Base-by-base conservation (phyloP, 37 sponge, comb jelly and placozoan genomes). In the Chondrosia reniformis region DNA sequence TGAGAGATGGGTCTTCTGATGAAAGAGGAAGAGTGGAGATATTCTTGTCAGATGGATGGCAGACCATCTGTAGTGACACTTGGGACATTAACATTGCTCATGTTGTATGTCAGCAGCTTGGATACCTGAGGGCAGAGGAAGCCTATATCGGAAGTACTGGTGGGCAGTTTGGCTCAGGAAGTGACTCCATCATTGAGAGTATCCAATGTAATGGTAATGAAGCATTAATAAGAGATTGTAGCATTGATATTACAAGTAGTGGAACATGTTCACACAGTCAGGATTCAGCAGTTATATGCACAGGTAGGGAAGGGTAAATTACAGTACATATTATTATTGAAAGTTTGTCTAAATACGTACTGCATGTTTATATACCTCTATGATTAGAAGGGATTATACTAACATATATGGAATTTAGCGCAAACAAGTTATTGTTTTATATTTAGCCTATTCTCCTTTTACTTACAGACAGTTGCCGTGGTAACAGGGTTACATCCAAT, bases 101-200 rank as follows among this genome's bases (percentile, higher is more conserved):
- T 69, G 41, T 69, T 3, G 72, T 69, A 44, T 69, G 72, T 69
- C 15, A 17, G 15, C 72, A 69, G 72, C 72, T 69, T 39, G 72
- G 72, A 1, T 69, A 34, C 43, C 72, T 69, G 72, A 34, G 31
- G 36, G 72, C 72, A 21, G 72, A 69, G 43, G 72, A 69, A 25
- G 72, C 72, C 42, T 69, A 34, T 44, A 19, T n/a, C n/a, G n/a
- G 39, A 2, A 38, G 36, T 34, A 24, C 24, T 36, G 72, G 72
- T 2, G 72, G 37, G n/a, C 44, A 43, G 43, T 69, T 69, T 69
- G 72, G 72, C 8, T 2, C 39, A 6, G 72, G 72, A 1, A 69
- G 25, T 34, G 72, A 44, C 24, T 44, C 72, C 12, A 69, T 69
- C n/a, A 22, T 69, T 41, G 72, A 69, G 41, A 44, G 42, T n/a